Evolutionary conservation across 1,140 invertebrate species (phyloP).

Genomic region (Pseudomyrmex dendroicus): DNA sequence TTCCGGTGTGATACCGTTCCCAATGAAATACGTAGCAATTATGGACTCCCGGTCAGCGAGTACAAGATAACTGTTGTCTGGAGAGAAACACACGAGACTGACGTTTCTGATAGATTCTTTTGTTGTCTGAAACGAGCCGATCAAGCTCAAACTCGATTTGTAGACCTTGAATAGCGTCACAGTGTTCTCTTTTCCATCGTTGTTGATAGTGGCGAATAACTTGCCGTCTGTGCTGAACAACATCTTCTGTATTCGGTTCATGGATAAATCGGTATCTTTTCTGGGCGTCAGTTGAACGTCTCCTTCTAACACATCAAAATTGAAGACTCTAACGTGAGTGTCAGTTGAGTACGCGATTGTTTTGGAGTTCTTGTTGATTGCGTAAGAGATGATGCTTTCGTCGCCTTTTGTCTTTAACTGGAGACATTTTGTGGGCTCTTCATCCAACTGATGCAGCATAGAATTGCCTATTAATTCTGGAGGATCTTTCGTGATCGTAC

Average conservation of each 20-base stretch:
- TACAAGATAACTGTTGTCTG: constrained; percentile 87
- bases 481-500: constrained; percentile 76
- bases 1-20: constrained; percentile 73
- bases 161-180: constrained; percentile 78
- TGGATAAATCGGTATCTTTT: constrained; percentile 75
- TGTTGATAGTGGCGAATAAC: constrained; percentile 78
- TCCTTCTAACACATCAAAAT: constrained; percentile 86
- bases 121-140: constrained; percentile 75
- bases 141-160: constrained; percentile 74
- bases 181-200: constrained; percentile 64
- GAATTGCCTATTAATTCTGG: constrained; percentile 74
- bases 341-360: constrained; percentile 91
- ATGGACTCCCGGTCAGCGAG: constrained; percentile 86
- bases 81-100: constrained; percentile 83
- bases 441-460: constrained; percentile 79
- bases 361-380: constrained; percentile 88
- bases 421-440: constrained; percentile 88
- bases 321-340: constrained; percentile 88
- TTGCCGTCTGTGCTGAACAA: constrained; percentile 82
- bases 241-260: constrained; percentile 78
- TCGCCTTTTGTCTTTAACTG: constrained; percentile 87
- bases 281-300: constrained; percentile 71
- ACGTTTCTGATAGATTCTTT: constrained; percentile 76
- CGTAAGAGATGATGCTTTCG: constrained; percentile 88
- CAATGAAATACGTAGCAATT: constrained; percentile 87